Base-by-base conservation (phyloP, 2,113 vertebrate species). In the Delphinapterus leucas region DNA sequence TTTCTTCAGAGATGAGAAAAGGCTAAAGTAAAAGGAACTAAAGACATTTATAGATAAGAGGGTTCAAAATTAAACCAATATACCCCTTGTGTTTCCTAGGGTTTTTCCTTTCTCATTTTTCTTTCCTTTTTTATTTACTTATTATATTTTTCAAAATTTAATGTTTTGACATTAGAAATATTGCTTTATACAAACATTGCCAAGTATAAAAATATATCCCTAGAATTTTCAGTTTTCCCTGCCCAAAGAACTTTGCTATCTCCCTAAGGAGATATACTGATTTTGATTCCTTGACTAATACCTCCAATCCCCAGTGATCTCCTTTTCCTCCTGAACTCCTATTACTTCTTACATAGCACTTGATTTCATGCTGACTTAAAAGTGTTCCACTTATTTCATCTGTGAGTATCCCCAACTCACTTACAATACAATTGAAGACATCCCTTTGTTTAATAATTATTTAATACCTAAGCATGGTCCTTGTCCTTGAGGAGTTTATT, bases 1-100 rank as follows among this genome's bases (percentile, higher is more conserved):
- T 84, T 93, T 84, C 68, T 38, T 95, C 12, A 61, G 79, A 85
- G 60, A 86, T 21, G 36, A 81, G 86, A 95, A 96, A 84, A 95
- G 81, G 33, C 17, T 83, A 95, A 91, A 84, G 63, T n/a, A 91
- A 95, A 96, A 95, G 14, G 21, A 88, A 79, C 21, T 81, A 85
- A 76, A 91, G 8, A 49, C 15, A 67, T 9, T 9, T 41, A 38
- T 11, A 87, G 1, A 80, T 53, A 88, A 83, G 31, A 84, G 14
- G 17, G 26, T 88, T 87, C 65, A 55, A 71, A 73, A 85, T 53
- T 68, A 67, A 95, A 61, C 28, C 41, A 84, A 25, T 21, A 47
- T 33, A 76, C 2, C 21, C 13, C 67, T 85, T 83, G 38, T 23
- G 88, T 82, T 92, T 89, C 84, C 41, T 74, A 85, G 12, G 8